Conservation (phyloP, 2,797 vertebrate species). For the Scleropages formosus region DNA sequence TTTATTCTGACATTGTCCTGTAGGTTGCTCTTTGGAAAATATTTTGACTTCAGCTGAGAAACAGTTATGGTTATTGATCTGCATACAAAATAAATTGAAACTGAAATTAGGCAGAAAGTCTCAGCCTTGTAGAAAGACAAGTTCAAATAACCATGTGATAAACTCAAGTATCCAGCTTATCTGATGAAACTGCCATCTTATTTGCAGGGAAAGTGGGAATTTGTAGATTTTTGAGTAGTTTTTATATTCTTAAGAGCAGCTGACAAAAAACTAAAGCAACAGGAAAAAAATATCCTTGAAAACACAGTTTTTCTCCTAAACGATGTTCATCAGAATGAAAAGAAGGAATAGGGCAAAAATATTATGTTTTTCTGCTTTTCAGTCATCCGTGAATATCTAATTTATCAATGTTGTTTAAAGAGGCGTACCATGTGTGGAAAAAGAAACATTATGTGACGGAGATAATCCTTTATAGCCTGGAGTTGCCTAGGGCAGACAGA, state of each 20-base stretch:
- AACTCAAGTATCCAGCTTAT: slow-evolving; percentile 44
- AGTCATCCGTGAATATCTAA: slow-evolving; percentile 72
- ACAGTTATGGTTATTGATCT: slow-evolving; percentile 38
- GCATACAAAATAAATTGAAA: slow-evolving; percentile 36
- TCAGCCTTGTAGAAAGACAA: slow-evolving; percentile 28
- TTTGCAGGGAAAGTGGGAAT: slow-evolving; percentile 41
- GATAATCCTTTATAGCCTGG: slow-evolving; percentile 74
- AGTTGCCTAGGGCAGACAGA: slow-evolving; percentile 66
- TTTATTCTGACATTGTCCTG: slow-evolving; percentile 10
- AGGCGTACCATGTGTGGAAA: slow-evolving; percentile 70
- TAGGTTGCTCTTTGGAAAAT: slow-evolving; percentile 19
- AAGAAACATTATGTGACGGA: slow-evolving; percentile 71
- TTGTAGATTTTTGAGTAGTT: slow-evolving; percentile 47
- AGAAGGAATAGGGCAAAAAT: slow-evolving; percentile 57
- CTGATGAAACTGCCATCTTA: slow-evolving; percentile 41
- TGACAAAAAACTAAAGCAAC: slow-evolving; percentile 42
- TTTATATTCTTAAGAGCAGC: slow-evolving; percentile 46
- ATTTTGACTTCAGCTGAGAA: slow-evolving; percentile 20
- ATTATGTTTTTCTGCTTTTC: slow-evolving; percentile 60
- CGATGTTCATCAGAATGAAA: slow-evolving; percentile 56
- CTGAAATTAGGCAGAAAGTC: no score
- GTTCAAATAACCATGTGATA: slow-evolving; percentile 41
- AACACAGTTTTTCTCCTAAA: slow-evolving; percentile 55
- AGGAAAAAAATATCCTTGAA: slow-evolving; percentile 43
- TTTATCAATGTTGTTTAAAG: slow-evolving; percentile 77